These are phyloP conservation scores for Eucriotettix oculatus DNA, from an alignment of 2,888 invertebrate species.

Conservation along the genomic window DNA sequence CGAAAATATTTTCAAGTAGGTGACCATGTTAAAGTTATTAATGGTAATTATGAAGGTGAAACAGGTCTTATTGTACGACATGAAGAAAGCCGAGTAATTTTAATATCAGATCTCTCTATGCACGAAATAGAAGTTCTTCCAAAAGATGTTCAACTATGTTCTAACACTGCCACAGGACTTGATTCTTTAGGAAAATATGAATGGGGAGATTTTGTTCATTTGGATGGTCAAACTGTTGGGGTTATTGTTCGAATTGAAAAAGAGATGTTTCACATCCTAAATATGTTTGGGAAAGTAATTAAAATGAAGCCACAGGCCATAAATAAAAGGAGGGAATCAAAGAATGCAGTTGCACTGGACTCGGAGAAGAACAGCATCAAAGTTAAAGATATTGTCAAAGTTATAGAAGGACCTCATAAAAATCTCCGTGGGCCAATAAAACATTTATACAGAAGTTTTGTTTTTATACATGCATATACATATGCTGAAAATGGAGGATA, in stretches of 20 bases:
- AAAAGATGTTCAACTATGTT: constrained; percentile 86
- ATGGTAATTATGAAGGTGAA: constrained; percentile 91
- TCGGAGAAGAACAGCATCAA: constrained; percentile 87
- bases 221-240: constrained; percentile 75
- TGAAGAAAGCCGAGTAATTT: constrained; percentile 77
- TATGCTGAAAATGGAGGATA: constrained; percentile 96
- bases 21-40: constrained; percentile 88
- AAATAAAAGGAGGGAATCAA: constrained; percentile 76
- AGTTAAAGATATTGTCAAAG: constrained; percentile 89
- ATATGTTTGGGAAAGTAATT: constrained; percentile 91
- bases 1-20: constrained; percentile 92
- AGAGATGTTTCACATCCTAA: constrained; percentile 91
- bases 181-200: constrained; percentile 96
- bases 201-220: constrained; percentile 92
- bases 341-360: constrained; percentile 84
- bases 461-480: constrained; percentile 87
- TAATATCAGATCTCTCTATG: constrained; percentile 95
- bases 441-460: constrained; percentile 88
- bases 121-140: constrained; percentile 90
- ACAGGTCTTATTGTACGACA: constrained; percentile 93
- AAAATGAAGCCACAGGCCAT: constrained; percentile 87
- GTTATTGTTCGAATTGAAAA: constrained; percentile 93
- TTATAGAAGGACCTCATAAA: constrained; percentile 92
- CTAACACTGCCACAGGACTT: constrained; percentile 97
- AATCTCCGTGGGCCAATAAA: constrained; percentile 75